These are phyloP conservation scores for Uloborus diversus DNA, from an alignment of 1,140 invertebrate genomes.

Conservation along the genomic window DNA sequence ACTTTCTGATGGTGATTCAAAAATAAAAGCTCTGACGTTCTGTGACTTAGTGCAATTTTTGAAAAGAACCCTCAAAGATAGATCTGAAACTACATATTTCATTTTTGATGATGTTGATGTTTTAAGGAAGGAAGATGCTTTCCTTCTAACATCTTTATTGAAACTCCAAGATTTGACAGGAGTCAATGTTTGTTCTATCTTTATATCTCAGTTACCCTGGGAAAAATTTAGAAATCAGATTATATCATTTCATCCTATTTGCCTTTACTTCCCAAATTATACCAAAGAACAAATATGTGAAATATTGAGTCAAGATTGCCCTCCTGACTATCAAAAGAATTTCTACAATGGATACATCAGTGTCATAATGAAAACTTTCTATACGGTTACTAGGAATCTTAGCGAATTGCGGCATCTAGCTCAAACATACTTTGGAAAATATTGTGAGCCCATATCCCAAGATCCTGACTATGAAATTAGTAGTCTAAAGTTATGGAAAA, in stretches of 20 bases:
- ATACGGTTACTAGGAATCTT: conserved; percentile 80
- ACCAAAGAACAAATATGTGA: conserved; percentile 78
- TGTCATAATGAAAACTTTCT: conserved; percentile 82
- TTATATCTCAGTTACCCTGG: conserved; percentile 81
- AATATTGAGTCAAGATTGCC: conserved; percentile 71
- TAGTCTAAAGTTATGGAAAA: conserved; percentile 75
- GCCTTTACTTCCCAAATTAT: conserved; percentile 83
- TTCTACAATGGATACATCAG: conserved; percentile 83
- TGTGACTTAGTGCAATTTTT: conserved; percentile 66
- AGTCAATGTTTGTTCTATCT: conserved; percentile 77
- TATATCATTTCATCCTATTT: conserved; percentile 77
- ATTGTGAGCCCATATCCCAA: conserved; percentile 77
- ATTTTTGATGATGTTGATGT: conserved; percentile 37
- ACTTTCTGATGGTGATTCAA: neutral
- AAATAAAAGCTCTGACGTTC: conserved; percentile 2
- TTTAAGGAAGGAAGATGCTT: conserved; percentile 11
- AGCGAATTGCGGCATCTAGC: conserved; percentile 74
- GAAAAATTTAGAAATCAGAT: conserved; percentile 76
- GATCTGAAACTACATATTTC: conserved; percentile 15
- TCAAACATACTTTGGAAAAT: conserved; percentile 72
- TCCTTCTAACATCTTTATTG: neutral
- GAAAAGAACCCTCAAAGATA: neutral
- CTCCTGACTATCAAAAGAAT: conserved; percentile 66
- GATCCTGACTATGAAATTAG: conserved; percentile 72
- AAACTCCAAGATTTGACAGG: conserved; percentile 60